Percentiles rank a stretch among this genome's conserved stretches.
Conservation (phyloP, 2,113 vertebrate species). For the Argyrosomus japonicus region DNA sequence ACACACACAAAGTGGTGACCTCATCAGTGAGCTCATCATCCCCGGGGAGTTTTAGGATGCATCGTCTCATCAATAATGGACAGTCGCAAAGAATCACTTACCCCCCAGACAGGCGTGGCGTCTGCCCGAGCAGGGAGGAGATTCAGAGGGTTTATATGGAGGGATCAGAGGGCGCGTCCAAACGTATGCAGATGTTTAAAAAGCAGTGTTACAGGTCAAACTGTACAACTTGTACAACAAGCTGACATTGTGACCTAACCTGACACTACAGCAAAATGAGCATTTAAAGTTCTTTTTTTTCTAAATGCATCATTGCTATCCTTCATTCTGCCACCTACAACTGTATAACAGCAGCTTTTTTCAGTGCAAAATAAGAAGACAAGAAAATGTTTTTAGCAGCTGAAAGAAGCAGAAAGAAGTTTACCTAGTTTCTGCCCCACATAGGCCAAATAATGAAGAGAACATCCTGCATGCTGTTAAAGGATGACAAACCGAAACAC, state of each 20-base stretch:
- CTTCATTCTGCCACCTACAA: not conserved
- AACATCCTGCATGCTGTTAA: not conserved
- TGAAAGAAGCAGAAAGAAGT: not conserved
- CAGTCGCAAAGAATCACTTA: conserved; percentile 35
- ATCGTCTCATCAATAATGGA: conserved; percentile 70
- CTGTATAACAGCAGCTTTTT: not conserved
- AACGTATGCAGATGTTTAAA: not conserved
- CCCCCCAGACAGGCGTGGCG: conserved; percentile 29
- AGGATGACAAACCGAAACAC: not conserved
- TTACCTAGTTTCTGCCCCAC: not conserved
- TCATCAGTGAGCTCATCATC: conserved; percentile 64
- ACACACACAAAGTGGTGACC: conserved; percentile 47
- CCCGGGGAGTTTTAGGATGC: conserved; percentile 38
- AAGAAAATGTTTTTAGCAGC: too few relatives aligned
- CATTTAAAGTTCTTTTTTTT: not conserved
- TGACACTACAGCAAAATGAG: too few relatives aligned
- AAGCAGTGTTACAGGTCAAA: not conserved
- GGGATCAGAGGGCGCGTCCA: not conserved
- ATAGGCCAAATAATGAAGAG: not conserved
- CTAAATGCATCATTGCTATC: too few relatives aligned
- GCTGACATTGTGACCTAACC: too few relatives aligned
- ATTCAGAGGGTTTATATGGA: not conserved
- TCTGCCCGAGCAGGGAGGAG: conserved; percentile 7
- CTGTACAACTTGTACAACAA: too few relatives aligned
- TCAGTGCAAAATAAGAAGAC: too few relatives aligned